Conservation (phyloP, 2,797 vertebrate species). For the Scleropages formosus region DNA sequence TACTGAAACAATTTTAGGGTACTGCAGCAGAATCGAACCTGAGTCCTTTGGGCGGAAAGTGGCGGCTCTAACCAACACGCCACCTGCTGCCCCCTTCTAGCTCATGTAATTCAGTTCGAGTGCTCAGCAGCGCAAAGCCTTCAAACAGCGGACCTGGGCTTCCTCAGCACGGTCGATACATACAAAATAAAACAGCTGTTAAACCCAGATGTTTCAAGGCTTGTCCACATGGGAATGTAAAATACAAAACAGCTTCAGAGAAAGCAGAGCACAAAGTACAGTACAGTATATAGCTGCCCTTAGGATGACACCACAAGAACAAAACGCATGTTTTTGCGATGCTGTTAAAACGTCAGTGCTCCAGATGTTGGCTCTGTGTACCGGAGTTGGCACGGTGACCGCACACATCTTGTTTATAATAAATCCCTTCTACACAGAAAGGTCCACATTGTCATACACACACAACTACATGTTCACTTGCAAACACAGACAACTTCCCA, state of each 20-base stretch:
- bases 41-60: too few relatives aligned
- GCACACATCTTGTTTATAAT: too few relatives aligned
- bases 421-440: too few relatives aligned
- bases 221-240: background rate
- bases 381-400: too few relatives aligned
- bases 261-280: background rate
- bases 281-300: background rate
- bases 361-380: too few relatives aligned
- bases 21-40: too few relatives aligned
- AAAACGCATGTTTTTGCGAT: background rate
- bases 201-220: slow-evolving; percentile 24
- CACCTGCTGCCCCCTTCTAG: background rate
- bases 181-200: slow-evolving; percentile 9
- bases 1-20: too few relatives aligned
- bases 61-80: too few relatives aligned
- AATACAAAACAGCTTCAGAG: slow-evolving; percentile 10
- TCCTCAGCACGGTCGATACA: slow-evolving; percentile 10
- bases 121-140: slow-evolving; percentile 4
- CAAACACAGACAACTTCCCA: too few relatives aligned
- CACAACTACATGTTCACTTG: too few relatives aligned
- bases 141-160: slow-evolving; percentile 8
- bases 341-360: too few relatives aligned
- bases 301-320: background rate
- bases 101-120: background rate
- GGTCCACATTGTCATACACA: too few relatives aligned